These are phyloP conservation scores for Axis porcinus DNA, from an alignment of 2,113 vertebrate genomes.

Conservation along the genomic window DNA sequence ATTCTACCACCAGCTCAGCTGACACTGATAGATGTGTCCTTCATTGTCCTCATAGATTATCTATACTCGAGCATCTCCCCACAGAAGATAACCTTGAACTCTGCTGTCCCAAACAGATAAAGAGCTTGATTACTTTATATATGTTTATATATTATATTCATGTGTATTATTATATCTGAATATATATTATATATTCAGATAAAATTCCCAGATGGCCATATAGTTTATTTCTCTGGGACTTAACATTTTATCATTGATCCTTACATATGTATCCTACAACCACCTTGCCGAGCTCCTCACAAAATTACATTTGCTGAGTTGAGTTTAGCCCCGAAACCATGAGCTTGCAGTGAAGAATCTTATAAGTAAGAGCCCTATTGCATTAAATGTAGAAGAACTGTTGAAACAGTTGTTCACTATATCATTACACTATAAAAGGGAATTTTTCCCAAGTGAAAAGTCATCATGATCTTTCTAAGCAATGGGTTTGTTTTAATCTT, in stretches of 20 bases:
- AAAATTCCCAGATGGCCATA: neutral
- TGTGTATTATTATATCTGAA: neutral
- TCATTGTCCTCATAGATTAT: neutral
- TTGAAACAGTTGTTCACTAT: neutral
- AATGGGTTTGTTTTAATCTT: neutral
- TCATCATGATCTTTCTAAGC: neutral
- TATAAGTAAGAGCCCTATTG: neutral
- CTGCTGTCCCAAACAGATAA: neutral
- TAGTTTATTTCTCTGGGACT: neutral
- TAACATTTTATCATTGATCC: neutral
- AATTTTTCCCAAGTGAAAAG: neutral
- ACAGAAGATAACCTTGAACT: constrained; percentile 19
- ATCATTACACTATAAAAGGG: neutral
- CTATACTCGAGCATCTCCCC: neutral
- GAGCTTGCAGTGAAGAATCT: neutral
- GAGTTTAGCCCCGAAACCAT: neutral
- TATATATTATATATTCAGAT: neutral
- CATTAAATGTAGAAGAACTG: neutral
- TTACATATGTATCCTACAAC: neutral
- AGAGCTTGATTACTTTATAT: neutral
- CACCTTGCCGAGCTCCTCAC: neutral
- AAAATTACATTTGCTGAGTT: neutral
- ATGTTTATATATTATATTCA: neutral
- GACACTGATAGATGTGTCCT: neutral
- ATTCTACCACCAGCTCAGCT: neutral